Conservation (phyloP, 2,888 invertebrate species). For the Campoletis raptor region DNA sequence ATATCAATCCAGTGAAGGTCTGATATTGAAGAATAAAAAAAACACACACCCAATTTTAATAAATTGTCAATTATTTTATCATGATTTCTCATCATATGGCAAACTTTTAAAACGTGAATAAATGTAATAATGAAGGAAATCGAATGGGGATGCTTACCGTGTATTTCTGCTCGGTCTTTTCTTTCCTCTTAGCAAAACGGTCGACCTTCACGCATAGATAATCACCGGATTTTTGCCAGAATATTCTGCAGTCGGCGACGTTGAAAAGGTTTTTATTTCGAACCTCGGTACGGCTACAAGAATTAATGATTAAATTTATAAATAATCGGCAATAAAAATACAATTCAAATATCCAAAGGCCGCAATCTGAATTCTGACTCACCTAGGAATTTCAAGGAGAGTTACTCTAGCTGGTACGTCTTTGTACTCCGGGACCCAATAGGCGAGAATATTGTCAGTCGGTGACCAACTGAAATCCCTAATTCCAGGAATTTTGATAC, state of each 20-base stretch:
- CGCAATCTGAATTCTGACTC: conserved; percentile 27
- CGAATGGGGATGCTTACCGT: conserved; percentile 86
- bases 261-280: conserved; percentile 98
- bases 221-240: conserved; percentile 99
- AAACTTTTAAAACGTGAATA: neutral
- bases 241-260: conserved; percentile 98
- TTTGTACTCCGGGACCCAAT: conserved; percentile 99
- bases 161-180: conserved; percentile 97
- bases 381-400: conserved; percentile 95
- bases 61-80: neutral
- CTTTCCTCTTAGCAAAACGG: conserved; percentile 95
- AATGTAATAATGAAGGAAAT: neutral
- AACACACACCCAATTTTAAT: no score
- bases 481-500: conserved; percentile 95
- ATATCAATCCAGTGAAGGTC: conserved; percentile 51
- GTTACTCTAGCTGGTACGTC: conserved; percentile 98
- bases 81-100: neutral
- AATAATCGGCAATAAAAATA: neutral
- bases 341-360: neutral
- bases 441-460: conserved; percentile 97
- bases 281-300: conserved; percentile 90
- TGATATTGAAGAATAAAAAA: neutral
- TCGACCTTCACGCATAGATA: conserved; percentile 98
- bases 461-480: conserved; percentile 99
- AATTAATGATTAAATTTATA: conserved; percentile 5